Evolutionary conservation across 2,888 invertebrate species (phyloP).

Genomic region (Opisthograptis luteolata): DNA sequence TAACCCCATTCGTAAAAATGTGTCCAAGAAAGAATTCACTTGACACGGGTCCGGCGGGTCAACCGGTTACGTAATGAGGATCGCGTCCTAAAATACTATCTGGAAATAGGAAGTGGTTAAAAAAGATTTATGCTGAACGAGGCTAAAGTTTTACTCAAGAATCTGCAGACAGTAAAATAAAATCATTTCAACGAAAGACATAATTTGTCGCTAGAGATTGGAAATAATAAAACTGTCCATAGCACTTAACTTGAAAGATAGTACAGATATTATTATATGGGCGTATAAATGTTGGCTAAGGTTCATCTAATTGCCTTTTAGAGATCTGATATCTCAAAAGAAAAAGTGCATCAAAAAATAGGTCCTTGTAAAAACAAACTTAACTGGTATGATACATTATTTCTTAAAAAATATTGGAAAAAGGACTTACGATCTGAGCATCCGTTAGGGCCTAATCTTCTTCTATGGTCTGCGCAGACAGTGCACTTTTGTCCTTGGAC

Average conservation of each 20-base stretch:
- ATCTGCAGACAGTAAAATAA: neutral
- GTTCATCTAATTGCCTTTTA: no score
- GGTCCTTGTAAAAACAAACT: no score
- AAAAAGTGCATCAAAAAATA: no score
- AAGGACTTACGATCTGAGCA: slow-evolving; percentile 76
- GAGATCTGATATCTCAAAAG: no score
- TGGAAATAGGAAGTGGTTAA: slow-evolving; percentile 37
- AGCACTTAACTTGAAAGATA: no score
- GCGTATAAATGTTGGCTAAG: no score
- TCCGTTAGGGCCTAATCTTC: slow-evolving; percentile 90
- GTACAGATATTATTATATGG: no score
- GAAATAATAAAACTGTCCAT: no score
- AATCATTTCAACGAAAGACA: neutral
- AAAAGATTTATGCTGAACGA: slow-evolving; percentile 41
- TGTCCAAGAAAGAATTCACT: slow-evolving; percentile 51
- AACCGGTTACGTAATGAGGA: slow-evolving; percentile 41
- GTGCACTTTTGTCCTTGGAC: slow-evolving; percentile 95
- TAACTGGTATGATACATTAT: no score
- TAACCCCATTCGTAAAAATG: slow-evolving; percentile 39
- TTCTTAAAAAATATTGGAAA: no score
- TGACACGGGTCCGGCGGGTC: slow-evolving; percentile 53
- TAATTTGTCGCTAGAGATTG: no score
- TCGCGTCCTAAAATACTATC: slow-evolving; percentile 39
- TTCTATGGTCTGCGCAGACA: slow-evolving; percentile 90
- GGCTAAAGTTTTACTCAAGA: slow-evolving; percentile 25